Base-by-base conservation (phyloP, 2,113 vertebrate genomes). In the Neolamprologus kungweensis region DNA sequence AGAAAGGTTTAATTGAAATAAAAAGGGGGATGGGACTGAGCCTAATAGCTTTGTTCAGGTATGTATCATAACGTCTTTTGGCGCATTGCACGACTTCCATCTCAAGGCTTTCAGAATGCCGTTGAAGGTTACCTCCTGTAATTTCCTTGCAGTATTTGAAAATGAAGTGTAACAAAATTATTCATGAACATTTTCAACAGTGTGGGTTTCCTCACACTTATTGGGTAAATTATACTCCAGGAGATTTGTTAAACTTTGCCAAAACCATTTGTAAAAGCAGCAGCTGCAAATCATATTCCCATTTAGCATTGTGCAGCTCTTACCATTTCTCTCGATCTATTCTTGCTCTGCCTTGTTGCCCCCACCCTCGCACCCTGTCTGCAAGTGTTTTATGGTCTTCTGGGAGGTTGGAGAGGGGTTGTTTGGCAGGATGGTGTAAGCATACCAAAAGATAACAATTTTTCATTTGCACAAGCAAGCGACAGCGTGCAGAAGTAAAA, bases 1-100 rank as follows among this genome's bases (percentile, higher is more conserved):
- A 89, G 80, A 92, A 60, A 40, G 80, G 60, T 96, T 94, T 95
- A 94, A 95, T 95, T 96, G 93, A 94, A 95, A 95, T 94, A 91
- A 75, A 75, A 94, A 80, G 54, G 88, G 84, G 90, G 89, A 40
- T 37, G 65, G 60, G 68, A 86, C 51, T 80, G 1, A 5, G 51
- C 45, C 54, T 92, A 89, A 91, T 89, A 81, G 89, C 88, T 93
- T 80, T 42, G 84, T 85, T 87, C 90, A 91, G 92, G 93, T 93
- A 83, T 89, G 82, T 88, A 88, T 88, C 84, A 88, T 85, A 92
- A 90, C 54, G 84, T 91, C 79, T 84, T 73, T 91, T 87, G 87
- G 89, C 85, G 81, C 90, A 80, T 83, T 73, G 60, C 83, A 81
- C 86, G 84, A 75, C 81, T 87, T 82, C 88, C 84, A 81, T 91